Conservation (phyloP, 2,888 invertebrate genomes). For the Heliconius aoede region DNA sequence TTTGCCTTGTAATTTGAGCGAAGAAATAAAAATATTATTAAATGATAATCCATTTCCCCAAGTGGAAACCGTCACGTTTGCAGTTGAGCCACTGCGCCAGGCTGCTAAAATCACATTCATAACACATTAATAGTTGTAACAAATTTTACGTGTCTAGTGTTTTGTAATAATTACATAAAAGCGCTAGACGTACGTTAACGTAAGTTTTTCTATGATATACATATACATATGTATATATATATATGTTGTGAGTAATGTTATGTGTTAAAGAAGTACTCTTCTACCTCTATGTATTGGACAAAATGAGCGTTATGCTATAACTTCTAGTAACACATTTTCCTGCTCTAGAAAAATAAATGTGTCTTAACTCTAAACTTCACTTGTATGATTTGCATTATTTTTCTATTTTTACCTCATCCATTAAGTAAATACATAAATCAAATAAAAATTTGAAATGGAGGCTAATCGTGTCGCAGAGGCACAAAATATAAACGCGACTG, state of each 20-base stretch:
- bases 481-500: no score
- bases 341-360: not conserved
- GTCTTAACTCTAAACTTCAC: not conserved
- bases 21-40: no score
- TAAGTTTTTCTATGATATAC: constrained; percentile 1
- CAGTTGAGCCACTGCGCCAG: no score
- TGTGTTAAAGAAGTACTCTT: not conserved
- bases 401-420: no score
- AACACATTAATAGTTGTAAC: not conserved
- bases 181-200: not conserved
- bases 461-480: no score
- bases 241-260: not conserved
- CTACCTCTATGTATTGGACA: not conserved
- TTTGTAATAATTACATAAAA: constrained; percentile 12
- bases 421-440: no score
- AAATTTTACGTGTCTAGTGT: not conserved
- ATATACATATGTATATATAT: not conserved
- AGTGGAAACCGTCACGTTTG: no score
- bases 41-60: no score
- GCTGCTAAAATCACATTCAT: not conserved
- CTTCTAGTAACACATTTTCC: not conserved
- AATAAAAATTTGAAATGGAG: no score
- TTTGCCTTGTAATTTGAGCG: no score
- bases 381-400: not conserved
- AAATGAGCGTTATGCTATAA: not conserved